Evolutionary conservation across 2,797 vertebrate genomes (phyloP).

Genomic region (Mionectes olivaceus): DNA sequence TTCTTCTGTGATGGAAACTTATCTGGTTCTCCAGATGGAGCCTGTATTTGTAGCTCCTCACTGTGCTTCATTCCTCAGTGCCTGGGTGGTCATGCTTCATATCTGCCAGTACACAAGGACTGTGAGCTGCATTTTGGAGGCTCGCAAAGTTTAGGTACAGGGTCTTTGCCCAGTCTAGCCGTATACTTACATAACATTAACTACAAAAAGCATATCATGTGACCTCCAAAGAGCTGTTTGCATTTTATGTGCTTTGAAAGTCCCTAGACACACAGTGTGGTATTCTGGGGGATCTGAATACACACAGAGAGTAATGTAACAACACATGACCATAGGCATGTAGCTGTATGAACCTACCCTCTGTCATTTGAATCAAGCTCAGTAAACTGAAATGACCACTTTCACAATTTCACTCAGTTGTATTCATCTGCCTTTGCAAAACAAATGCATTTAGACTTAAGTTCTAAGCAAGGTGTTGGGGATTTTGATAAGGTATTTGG

Average conservation of each 20-base stretch:
- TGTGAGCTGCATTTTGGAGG: background rate
- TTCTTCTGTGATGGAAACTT: background rate
- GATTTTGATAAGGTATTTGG: background rate
- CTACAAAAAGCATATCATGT: background rate
- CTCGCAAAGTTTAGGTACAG: background rate
- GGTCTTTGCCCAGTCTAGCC: background rate
- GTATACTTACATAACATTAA: background rate
- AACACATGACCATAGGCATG: background rate
- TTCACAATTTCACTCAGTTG: background rate
- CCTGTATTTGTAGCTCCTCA: background rate
- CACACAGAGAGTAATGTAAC: background rate
- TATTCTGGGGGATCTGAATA: background rate
- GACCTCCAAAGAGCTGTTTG: background rate
- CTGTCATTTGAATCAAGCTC: background rate
- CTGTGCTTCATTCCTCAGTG: background rate
- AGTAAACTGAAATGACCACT: background rate
- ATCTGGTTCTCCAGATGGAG: background rate
- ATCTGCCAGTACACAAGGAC: background rate
- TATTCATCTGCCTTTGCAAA: background rate
- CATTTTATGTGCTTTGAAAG: background rate
- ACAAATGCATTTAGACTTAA: background rate
- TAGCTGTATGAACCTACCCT: background rate
- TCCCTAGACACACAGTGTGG: background rate
- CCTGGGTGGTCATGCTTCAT: slow-evolving; percentile 6
- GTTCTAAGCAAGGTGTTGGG: background rate